phyloP scores from a whole-genome alignment of 2,888 invertebrate genomes.

The Osmoderma eremita region DNA sequence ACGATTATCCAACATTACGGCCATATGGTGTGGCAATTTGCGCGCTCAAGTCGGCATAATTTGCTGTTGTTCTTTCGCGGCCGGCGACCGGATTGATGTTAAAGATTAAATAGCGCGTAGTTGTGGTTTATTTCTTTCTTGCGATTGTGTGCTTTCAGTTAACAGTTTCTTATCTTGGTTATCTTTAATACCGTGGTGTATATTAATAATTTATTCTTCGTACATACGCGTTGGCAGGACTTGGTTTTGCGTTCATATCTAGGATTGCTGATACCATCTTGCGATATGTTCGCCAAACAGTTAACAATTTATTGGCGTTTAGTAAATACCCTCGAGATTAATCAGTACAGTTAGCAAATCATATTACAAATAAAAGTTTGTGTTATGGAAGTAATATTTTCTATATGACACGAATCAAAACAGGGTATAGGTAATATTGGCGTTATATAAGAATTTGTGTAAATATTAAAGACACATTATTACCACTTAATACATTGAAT shows the following conservation, averaged over 20 bases:
- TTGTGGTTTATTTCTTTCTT: slow-evolving; percentile 23
- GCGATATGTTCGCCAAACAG: background rate
- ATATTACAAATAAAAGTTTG: too few species aligned
- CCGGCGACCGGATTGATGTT: slow-evolving; percentile 18
- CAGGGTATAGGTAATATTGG: too few species aligned
- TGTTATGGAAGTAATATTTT: too few species aligned
- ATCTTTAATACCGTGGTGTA: slow-evolving; percentile 4
- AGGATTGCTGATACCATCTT: slow-evolving; percentile 1
- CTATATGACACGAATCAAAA: too few species aligned
- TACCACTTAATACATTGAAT: too few species aligned
- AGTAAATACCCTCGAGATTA: background rate
- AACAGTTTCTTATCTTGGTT: slow-evolving; percentile 4
- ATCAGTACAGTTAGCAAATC: too few species aligned
- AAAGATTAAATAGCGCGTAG: slow-evolving; percentile 27
- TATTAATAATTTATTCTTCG: slow-evolving; percentile 1
- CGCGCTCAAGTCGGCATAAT: slow-evolving; percentile 36
- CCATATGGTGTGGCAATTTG: slow-evolving; percentile 37
- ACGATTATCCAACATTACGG: slow-evolving; percentile 37
- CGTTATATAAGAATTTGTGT: too few species aligned
- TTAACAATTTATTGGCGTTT: background rate
- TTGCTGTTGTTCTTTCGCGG: slow-evolving; percentile 32
- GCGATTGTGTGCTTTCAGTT: slow-evolving; percentile 20
- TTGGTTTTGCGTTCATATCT: slow-evolving; percentile 3
- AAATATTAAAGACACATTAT: background rate
- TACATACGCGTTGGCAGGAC: too few species aligned